Conservation (phyloP, 2,797 vertebrate genomes). For the Darevskia mixta region DNA sequence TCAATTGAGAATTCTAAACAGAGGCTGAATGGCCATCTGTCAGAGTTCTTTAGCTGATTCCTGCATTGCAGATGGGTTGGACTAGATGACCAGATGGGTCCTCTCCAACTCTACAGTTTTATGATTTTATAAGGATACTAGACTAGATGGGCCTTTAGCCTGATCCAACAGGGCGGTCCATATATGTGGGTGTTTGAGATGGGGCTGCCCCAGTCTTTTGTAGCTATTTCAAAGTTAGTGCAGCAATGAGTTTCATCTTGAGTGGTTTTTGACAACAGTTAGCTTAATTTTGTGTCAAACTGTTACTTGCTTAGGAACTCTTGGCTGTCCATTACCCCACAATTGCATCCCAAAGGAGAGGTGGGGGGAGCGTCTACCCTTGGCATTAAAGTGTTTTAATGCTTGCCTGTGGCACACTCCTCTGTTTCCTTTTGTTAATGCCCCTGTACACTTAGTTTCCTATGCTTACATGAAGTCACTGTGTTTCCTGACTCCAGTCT, state of each 20-base stretch:
- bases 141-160: too few species aligned
- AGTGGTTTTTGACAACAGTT: neutral
- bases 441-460: constrained; percentile 10
- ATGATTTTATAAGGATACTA: too few species aligned
- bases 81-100: too few species aligned
- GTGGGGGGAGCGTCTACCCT: neutral
- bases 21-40: too few species aligned
- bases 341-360: neutral
- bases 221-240: neutral
- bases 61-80: too few species aligned
- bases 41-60: too few species aligned
- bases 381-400: constrained; percentile 11
- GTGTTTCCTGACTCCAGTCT: constrained; percentile 28
- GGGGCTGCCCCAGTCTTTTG: neutral
- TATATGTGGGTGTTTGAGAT: too few species aligned
- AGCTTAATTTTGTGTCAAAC: neutral
- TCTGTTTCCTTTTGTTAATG: constrained; percentile 18
- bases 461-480: constrained; percentile 25
- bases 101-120: too few species aligned
- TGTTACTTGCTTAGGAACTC: neutral
- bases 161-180: too few species aligned
- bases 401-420: constrained; percentile 1
- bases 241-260: neutral
- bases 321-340: neutral
- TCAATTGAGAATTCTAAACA: too few species aligned